These are phyloP conservation scores for Pegea sp. DNA, from an alignment of 23 tunicate genomes.

Conservation along the genomic window DNA sequence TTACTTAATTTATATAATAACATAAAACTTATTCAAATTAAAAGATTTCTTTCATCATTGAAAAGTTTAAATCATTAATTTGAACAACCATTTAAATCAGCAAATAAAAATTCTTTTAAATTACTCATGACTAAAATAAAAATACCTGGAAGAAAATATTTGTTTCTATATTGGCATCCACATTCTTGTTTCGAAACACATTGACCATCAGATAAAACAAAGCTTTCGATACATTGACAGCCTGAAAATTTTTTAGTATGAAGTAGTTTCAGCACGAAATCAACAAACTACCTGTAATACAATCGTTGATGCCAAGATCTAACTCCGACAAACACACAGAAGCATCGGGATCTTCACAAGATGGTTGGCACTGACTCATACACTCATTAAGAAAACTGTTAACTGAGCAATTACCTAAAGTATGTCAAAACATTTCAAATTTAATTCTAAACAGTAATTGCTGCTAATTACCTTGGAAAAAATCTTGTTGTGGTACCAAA, in stretches of 20 bases:
- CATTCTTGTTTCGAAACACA: slow-evolving; percentile 33
- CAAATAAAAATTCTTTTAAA: not conserved
- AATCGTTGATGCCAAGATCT: slow-evolving; percentile 22
- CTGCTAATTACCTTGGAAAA: too few species aligned
- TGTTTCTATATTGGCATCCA: slow-evolving; percentile 18
- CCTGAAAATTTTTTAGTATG: too few species aligned
- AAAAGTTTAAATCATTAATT: too few species aligned
- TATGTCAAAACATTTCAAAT: too few species aligned
- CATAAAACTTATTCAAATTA: too few species aligned
- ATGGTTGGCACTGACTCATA: slow-evolving; percentile 51
- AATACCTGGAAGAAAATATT: not conserved
- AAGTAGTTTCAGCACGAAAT: too few species aligned
- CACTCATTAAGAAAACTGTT: slow-evolving; percentile 18
- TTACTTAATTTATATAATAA: too few species aligned
- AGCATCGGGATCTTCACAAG: slow-evolving; percentile 31
- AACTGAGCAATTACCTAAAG: slow-evolving; percentile 7
- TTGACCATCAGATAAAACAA: slow-evolving; percentile 12
- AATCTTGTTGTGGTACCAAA: too few species aligned
- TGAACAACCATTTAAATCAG: too few species aligned
- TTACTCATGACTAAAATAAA: not conserved
- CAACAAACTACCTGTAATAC: slow-evolving; percentile 34
- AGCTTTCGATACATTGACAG: slow-evolving; percentile 53
- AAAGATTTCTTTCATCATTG: too few species aligned
- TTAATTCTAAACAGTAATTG: too few species aligned
- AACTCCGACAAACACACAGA: slow-evolving; percentile 5